These are phyloP conservation scores for Pocillopora verrucosa DNA, from an alignment of 64 coral and sea anemone species.

Conservation along the genomic window DNA sequence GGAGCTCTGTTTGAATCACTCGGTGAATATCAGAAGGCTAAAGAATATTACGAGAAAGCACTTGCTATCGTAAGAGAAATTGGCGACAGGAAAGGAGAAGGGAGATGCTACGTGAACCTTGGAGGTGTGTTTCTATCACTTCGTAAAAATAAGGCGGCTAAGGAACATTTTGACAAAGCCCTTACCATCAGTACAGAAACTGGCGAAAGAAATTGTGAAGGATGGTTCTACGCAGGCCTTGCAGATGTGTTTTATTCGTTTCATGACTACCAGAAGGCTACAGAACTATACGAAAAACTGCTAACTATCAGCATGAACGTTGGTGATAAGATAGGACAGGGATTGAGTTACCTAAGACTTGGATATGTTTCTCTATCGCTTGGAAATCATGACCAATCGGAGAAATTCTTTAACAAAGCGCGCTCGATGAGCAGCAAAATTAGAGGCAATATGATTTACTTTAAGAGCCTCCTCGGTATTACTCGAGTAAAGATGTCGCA, in stretches of 20 bases:
- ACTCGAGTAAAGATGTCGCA: neutral
- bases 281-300: too few species aligned
- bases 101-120: neutral
- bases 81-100: neutral
- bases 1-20: too few species aligned
- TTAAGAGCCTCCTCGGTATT: neutral
- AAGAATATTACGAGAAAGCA: neutral
- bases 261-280: too few species aligned
- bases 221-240: too few species aligned
- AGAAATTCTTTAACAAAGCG: too few species aligned
- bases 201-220: neutral
- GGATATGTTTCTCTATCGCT: too few species aligned
- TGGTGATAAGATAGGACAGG: too few species aligned
- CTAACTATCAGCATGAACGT: neutral
- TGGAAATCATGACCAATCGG: too few species aligned
- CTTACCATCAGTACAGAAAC: neutral
- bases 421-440: too few species aligned
- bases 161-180: neutral
- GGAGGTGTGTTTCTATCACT: neutral
- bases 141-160: neutral
- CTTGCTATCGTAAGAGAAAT: neutral
- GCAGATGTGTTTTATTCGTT: too few species aligned
- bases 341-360: too few species aligned
- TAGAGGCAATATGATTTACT: neutral
- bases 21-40: too few species aligned